Base-by-base conservation (phyloP, 1,140 invertebrate species). In the Diplogasteroides magnus region DNA sequence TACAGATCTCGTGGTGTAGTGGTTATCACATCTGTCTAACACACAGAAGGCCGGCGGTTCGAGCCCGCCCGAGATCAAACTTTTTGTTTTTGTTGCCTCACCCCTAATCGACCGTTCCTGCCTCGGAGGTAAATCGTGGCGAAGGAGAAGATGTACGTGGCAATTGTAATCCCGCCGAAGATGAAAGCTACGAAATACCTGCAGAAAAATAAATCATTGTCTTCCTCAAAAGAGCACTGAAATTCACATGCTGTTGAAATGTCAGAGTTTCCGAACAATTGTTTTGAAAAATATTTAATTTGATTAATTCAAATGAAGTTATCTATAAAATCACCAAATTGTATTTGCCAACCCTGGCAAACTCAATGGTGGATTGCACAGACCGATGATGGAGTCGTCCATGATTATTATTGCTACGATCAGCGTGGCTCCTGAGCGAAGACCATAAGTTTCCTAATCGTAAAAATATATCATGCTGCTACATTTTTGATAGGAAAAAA, bases 11-110 rank as follows among this genome's bases (percentile, higher is more conserved):
- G 37, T 48, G 37, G 37, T 48, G 71, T 72, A 72, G 71, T 72
- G 72, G 72, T 74, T 74, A 74, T 74, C 72, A 74, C 72, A 74
- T 74, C 72, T 74, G 72, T 74, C 72, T 74, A 74, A 74, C 72
- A 74, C 72, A 74, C 72, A 74, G 72, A 74, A 74, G 72, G 72
- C 61, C 72, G 72, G 72, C 61, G 72, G 72, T 74, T 74, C 72
- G 72, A 74, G 72, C 72, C 72, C 72, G 72, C 72, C 72, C 72
- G 72, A 74, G 72, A 74, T 74, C 72, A 74, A 48, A 48, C 37
- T n/a, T n/a, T n/a, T n/a, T n/a, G 37, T 48, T 48, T 48, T 48
- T 19, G 37, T 19, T 19, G 6, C 37, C 6, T 19, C 19, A 19
- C 6, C 37, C 37, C 37, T 48, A 19, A 48, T 19, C 19, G 37